These are phyloP conservation scores for Centruroides vittatus DNA, from an alignment of 1,140 invertebrate genomes.

Conservation along the genomic window DNA sequence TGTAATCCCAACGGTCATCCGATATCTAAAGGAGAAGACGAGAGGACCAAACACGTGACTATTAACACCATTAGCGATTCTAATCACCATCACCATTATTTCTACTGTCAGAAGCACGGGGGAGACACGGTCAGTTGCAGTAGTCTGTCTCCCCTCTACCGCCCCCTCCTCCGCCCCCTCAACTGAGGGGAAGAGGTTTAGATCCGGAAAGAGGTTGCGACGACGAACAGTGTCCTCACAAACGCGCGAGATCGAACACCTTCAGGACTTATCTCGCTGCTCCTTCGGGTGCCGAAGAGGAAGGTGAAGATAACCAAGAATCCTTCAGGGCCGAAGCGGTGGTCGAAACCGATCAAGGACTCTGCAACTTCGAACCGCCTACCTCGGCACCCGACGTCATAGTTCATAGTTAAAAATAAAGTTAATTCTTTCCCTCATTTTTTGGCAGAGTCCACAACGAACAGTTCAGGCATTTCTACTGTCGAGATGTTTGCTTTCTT, in stretches of 20 bases:
- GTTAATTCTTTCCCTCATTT: background rate
- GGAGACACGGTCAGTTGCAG: background rate
- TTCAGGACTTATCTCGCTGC: no score
- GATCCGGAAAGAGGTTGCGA: background rate
- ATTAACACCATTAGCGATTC: constrained; percentile 4
- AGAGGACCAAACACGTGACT: background rate
- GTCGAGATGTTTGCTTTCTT: no score
- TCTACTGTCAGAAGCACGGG: background rate
- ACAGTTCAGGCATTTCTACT: no score
- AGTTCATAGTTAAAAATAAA: constrained; percentile 54
- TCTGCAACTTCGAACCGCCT: constrained; percentile 38
- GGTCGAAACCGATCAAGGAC: constrained; percentile 41
- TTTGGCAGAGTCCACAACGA: no score
- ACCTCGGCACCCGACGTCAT: constrained; percentile 17
- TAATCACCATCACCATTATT: no score
- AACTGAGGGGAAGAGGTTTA: constrained; percentile 1
- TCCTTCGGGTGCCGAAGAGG: background rate
- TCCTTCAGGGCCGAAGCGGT: constrained; percentile 40
- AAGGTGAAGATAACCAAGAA: constrained; percentile 1
- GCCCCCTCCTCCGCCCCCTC: constrained; percentile 13
- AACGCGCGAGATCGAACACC: no score
- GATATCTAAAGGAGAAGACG: background rate
- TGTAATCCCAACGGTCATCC: constrained; percentile 19
- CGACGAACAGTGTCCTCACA: no score
- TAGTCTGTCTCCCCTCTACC: constrained; percentile 8